A percentile compares a stretch with the other conserved stretches of the same genome.
Evolutionary conservation across 1,140 invertebrate genomes (phyloP).

Genomic region (Oreohelix idahoensis): DNA sequence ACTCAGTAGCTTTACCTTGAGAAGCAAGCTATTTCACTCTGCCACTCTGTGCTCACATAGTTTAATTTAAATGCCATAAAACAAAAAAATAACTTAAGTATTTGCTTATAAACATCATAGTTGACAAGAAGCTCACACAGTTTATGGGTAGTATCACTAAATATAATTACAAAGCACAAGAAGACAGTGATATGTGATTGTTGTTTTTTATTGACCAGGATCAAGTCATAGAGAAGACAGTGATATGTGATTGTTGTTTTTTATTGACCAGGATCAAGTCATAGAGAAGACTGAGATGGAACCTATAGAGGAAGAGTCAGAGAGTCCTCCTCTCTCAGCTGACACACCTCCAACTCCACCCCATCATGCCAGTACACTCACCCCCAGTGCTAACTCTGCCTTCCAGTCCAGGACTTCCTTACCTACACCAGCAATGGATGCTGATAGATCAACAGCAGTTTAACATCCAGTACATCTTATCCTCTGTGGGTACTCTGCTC

Average conservation of each 20-base stretch:
- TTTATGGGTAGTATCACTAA: no score
- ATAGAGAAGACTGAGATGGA: slow-evolving; percentile 61
- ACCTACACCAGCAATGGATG: neutral
- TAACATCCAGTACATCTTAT: neutral
- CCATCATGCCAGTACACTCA: slow-evolving; percentile 4
- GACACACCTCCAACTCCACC: slow-evolving; percentile 16
- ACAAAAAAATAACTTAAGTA: no score
- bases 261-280: slow-evolving; percentile 14
- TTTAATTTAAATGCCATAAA: no score
- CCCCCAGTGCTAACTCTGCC: slow-evolving; percentile 9
- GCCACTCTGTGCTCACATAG: no score
- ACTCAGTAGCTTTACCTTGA: no score
- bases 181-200: neutral
- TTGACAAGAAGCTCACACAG: no score
- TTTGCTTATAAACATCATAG: no score
- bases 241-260: neutral
- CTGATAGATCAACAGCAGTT: neutral
- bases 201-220: slow-evolving; percentile 16
- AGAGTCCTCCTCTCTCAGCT: slow-evolving; percentile 49
- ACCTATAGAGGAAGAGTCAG: slow-evolving; percentile 64
- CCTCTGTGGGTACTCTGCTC: neutral
- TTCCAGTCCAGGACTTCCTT: slow-evolving; percentile 24
- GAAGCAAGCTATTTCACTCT: no score
- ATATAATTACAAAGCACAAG: no score
- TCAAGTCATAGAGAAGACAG: slow-evolving; percentile 8